Percentiles rank a stretch among this genome's conserved stretches.
Conservation (phyloP, 2,888 invertebrate species). For the Sminthurinus aureus region DNA sequence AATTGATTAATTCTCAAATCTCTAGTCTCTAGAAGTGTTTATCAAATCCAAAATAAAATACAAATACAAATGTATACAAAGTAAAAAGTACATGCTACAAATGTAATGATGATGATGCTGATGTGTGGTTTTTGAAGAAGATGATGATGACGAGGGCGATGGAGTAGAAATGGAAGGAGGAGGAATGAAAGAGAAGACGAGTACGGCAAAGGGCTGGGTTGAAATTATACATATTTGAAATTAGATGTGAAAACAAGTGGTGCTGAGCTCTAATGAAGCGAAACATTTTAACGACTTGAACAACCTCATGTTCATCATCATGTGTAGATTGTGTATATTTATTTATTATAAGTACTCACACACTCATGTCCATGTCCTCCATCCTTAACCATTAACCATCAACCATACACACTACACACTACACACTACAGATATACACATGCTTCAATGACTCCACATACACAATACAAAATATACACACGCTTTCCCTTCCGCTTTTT, state of each 20-base stretch:
- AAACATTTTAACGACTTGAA: constrained; percentile 59
- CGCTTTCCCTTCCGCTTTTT: constrained; percentile 3
- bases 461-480: background rate
- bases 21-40: too few relatives aligned
- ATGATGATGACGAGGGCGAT: background rate
- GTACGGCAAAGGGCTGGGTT: background rate
- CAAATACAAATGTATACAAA: too few relatives aligned
- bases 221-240: constrained; percentile 6
- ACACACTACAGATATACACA: background rate
- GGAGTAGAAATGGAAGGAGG: background rate
- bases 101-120: background rate
- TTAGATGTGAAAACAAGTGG: constrained; percentile 58
- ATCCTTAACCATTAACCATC: background rate
- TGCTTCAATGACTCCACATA: constrained; percentile 5
- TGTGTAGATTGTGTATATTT: background rate
- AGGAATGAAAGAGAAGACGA: background rate
- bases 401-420: background rate
- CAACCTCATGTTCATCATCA: constrained; percentile 25
- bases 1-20: too few relatives aligned
- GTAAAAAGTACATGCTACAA: too few relatives aligned
- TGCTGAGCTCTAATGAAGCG: constrained; percentile 58
- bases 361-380: background rate
- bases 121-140: background rate
- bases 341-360: background rate
- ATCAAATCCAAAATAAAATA: too few relatives aligned